Percentiles rank a stretch among this genome's conserved stretches.
Conservation (phyloP, 2,113 vertebrate species). For the Ptyas mucosa region DNA sequence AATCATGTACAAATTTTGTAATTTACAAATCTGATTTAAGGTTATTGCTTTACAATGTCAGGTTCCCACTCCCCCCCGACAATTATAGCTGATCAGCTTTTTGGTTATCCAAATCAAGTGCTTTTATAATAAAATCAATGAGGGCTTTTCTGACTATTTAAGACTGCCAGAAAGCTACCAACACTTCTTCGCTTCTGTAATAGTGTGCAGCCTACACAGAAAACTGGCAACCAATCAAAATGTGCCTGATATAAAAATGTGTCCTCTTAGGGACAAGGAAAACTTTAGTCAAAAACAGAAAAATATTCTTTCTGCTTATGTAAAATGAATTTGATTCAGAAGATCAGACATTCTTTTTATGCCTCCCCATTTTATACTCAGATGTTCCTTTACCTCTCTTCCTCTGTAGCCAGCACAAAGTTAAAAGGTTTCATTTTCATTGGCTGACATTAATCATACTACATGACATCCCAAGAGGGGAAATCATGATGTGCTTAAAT, state of each 20-base stretch:
- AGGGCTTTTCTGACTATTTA: neutral
- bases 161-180: neutral
- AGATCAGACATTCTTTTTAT: neutral
- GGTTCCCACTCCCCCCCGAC: neutral
- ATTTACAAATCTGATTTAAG: neutral
- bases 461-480: neutral
- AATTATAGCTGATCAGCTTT: neutral
- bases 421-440: neutral
- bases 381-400: neutral
- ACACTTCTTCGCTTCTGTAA: no score
- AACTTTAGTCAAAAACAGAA: neutral
- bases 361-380: neutral
- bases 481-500: neutral
- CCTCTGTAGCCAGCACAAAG: neutral
- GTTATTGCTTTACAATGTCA: conserved; percentile 17
- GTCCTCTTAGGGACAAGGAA: neutral
- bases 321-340: neutral
- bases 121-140: neutral
- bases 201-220: neutral
- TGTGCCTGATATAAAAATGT: neutral
- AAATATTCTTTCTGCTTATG: neutral
- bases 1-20: conserved; percentile 1
- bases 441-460: neutral
- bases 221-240: neutral
- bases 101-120: neutral